phyloP scores from a whole-genome alignment of 2,113 vertebrate species.

The Aleadryas rufinucha region DNA sequence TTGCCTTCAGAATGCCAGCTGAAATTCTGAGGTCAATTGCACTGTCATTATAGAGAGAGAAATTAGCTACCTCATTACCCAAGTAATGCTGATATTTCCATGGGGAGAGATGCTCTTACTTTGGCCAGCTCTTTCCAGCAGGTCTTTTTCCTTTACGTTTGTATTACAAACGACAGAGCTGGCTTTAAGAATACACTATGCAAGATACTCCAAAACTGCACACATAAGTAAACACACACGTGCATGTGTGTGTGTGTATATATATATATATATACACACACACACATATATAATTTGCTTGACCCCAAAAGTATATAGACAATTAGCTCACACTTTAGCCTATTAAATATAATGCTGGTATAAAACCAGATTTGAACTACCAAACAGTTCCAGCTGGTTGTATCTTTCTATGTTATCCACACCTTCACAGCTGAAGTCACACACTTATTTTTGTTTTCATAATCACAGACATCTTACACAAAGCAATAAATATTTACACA shows the following conservation, averaged over 20 bases:
- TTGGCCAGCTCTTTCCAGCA: background rate
- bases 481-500: background rate
- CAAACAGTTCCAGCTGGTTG: background rate
- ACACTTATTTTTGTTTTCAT: background rate
- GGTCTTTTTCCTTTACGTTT: background rate
- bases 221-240: background rate
- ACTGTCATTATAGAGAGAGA: slow-evolving; percentile 4
- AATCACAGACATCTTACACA: background rate
- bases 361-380: background rate
- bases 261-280: background rate
- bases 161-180: background rate
- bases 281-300: background rate
- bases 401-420: background rate
- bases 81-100: slow-evolving; percentile 38
- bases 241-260: too few species aligned
- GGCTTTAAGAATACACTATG: background rate
- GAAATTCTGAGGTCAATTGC: slow-evolving; percentile 25
- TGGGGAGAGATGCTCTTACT: background rate
- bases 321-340: background rate
- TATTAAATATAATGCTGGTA: background rate
- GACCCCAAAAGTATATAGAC: background rate
- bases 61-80: slow-evolving; percentile 56
- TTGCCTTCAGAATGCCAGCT: background rate
- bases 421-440: background rate
- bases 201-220: background rate